These are phyloP conservation scores for Clamator glandarius DNA, from an alignment of 2,797 vertebrate genomes.

Conservation along the genomic window DNA sequence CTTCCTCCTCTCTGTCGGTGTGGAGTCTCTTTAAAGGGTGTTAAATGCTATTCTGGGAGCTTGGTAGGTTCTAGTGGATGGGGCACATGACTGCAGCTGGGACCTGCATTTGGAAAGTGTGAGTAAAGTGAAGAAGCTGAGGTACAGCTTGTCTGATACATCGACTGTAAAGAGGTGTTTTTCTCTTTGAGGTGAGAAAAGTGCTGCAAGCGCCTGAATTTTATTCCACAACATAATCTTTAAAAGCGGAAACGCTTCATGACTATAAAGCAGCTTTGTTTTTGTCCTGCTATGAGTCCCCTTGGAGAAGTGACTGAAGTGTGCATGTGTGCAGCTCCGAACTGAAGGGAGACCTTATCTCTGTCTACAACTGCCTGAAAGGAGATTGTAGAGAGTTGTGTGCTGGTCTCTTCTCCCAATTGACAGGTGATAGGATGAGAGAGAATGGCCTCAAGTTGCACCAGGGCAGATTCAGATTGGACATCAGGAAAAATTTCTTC, in stretches of 20 bases:
- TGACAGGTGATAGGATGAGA: too few relatives aligned
- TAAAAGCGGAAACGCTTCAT: background rate
- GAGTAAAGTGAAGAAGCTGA: background rate
- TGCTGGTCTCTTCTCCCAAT: too few relatives aligned
- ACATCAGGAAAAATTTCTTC: too few relatives aligned
- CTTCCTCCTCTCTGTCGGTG: background rate
- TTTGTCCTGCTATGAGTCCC: background rate
- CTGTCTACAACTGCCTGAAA: too few relatives aligned
- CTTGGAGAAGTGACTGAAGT: background rate
- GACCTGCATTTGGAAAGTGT: background rate
- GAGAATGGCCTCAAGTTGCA: too few relatives aligned
- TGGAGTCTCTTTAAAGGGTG: background rate
- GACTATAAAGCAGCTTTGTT: background rate
- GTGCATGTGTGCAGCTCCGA: background rate
- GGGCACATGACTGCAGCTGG: background rate
- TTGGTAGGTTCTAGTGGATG: background rate
- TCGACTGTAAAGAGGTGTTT: background rate
- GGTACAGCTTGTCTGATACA: background rate
- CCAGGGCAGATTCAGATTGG: too few relatives aligned
- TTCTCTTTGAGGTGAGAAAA: background rate
- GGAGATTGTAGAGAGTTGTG: too few relatives aligned
- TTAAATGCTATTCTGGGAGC: background rate
- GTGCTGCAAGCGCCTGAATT: background rate
- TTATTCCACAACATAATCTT: fast-evolving
- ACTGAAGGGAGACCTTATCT: too few relatives aligned